phyloP scores from a whole-genome alignment of 37 sponge, comb jelly and placozoan genomes.

The Crambe crambe region DNA sequence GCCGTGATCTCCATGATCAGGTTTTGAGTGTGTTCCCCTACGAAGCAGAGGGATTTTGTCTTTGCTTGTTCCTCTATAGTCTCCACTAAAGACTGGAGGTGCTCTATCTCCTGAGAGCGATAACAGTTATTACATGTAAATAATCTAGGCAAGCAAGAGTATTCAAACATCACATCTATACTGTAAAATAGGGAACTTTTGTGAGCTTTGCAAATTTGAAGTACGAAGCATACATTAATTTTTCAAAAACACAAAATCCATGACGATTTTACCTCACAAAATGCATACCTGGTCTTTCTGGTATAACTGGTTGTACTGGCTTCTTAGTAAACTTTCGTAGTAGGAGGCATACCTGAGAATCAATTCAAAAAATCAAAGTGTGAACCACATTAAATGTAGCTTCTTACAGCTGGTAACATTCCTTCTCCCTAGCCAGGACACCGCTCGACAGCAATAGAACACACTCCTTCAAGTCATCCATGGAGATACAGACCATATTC shows the following conservation, averaged over 20 bases:
- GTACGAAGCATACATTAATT: too few species aligned
- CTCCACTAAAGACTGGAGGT: constrained; percentile 17
- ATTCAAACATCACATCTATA: background rate
- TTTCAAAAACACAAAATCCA: too few species aligned
- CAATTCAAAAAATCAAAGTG: too few species aligned
- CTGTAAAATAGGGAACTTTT: background rate
- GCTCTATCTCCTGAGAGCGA: constrained; percentile 54
- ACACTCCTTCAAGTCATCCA: constrained; percentile 24
- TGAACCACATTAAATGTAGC: background rate
- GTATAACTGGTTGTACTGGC: constrained; percentile 64
- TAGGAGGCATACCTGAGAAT: constrained; percentile 67
- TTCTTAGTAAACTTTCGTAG: constrained; percentile 62
- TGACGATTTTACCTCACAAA: background rate
- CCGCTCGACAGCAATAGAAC: constrained; percentile 34
- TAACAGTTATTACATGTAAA: background rate
- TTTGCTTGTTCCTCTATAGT: background rate
- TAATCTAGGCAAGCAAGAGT: background rate
- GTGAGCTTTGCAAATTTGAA: background rate
- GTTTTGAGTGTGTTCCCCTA: constrained; percentile 46
- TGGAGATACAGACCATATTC: background rate
- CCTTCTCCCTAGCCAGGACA: constrained; percentile 72
- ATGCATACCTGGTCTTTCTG: constrained; percentile 38
- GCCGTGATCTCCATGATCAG: constrained; percentile 73
- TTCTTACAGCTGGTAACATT: constrained; percentile 64
- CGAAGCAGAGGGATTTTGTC: constrained; percentile 33